phyloP scores from a whole-genome alignment of 2,113 vertebrate genomes.

The Microtus oregoni region DNA sequence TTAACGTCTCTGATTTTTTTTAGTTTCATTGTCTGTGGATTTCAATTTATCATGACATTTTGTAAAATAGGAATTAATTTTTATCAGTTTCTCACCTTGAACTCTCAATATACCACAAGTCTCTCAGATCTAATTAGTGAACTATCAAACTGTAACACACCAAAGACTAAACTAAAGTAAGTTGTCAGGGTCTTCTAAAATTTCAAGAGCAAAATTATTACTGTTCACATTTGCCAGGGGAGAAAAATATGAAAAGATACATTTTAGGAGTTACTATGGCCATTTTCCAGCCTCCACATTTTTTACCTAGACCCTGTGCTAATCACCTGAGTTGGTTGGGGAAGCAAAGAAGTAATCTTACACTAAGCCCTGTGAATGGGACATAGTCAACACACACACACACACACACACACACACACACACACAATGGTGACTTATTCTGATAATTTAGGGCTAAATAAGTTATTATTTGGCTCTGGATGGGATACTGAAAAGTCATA shows the following conservation, averaged over 20 bases:
- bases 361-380: not conserved
- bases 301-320: not conserved
- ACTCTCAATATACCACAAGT: slow-evolving; percentile 31
- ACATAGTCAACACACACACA: not conserved
- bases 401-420: not conserved
- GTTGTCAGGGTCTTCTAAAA: not conserved
- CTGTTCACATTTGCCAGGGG: not conserved
- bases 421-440: not conserved
- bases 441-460: not conserved
- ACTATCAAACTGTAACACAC: not conserved
- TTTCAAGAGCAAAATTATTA: slow-evolving; percentile 38
- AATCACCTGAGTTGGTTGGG: not conserved
- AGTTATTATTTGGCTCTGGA: not conserved
- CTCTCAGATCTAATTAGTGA: slow-evolving; percentile 45
- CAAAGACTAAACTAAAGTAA: slow-evolving; percentile 34
- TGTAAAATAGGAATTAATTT: slow-evolving; percentile 32
- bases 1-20: slow-evolving; percentile 66
- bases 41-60: not conserved
- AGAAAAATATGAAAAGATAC: slow-evolving; percentile 9
- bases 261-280: not conserved
- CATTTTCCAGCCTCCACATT: not conserved
- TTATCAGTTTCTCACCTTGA: slow-evolving; percentile 5
- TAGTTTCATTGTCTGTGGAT: not conserved
- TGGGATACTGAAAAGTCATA: not conserved
- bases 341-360: not conserved